Evolutionary conservation across 2,888 invertebrate species (phyloP), one percentile per base, ranked within the genome.

Genomic region (Leptinotarsa peninsularis): DNA sequence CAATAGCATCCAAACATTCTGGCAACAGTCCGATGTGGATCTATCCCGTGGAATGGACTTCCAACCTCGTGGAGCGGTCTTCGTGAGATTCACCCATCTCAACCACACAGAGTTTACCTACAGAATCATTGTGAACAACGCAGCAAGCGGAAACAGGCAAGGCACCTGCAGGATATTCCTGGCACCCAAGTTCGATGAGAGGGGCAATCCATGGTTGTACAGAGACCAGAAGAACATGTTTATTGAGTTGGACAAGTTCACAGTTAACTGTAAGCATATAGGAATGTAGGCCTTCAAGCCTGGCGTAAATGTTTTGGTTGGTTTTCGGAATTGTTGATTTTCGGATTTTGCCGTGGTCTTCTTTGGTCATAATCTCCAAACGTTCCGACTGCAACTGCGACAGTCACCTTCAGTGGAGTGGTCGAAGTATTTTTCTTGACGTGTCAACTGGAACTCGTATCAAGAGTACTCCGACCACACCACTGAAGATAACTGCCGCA

Each of bases 31-130:
- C 75, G 93, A 93, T 67, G 90, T 96, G 78, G 94, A 96, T 84
- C 87, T 96, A 49, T 92, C 93, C 0, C 91, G 95, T 1, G 96
- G 96, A 0, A 90, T 96, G 85, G 96, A 96, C 89, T 96, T 96
- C 88, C 91, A 92, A 14, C 95, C 95, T 0, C 90, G 95, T 1
- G 95, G 95, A 67, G 88, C 92, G 60, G 92, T 95, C 52, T 91
- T 83, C 68, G 80, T 83, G 4, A 68, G 84, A 67, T 93, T 94
- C 86, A 94, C 93, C 0, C 96, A 96, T 88, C 90, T 96, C 76
- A 94, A 96, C 88, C 93, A 96, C 84, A 89, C 91, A 5, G 91
- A 91, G 0, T 96, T 93, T 89, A 89, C 89, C 54, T 95, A 94
- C 84, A 91, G 89, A 43, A 86, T 88, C 74, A 83, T 78, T 13